A percentile compares a stretch with the other conserved stretches of the same genome.
Conservation (phyloP, 2,888 invertebrate genomes). For the Cryptocephalus primarius region DNA sequence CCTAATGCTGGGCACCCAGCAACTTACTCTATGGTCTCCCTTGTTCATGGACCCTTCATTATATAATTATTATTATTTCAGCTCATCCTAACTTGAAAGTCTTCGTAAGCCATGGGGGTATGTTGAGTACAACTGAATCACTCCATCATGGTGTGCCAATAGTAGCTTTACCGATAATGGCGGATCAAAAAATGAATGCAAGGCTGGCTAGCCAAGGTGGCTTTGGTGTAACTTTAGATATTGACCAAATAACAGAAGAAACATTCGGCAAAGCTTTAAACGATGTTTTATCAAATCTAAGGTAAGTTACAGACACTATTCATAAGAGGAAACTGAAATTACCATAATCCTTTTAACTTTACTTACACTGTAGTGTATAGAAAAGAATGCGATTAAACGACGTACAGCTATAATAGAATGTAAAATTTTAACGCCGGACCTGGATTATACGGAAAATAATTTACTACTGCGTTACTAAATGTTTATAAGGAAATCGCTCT, state of each 20-base stretch:
- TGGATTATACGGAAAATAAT: too few species aligned
- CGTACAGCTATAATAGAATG: too few species aligned
- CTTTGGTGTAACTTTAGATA: conserved; percentile 33
- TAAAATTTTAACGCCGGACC: too few species aligned
- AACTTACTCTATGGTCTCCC: too few species aligned
- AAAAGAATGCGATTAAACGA: too few species aligned
- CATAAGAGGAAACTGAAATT: too few species aligned
- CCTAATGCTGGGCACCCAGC: too few species aligned
- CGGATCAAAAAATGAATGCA: conserved; percentile 42
- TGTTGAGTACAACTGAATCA: conserved; percentile 40
- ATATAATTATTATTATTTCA: conserved; percentile 6
- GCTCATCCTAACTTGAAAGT: conserved; percentile 38
- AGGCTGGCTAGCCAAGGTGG: conserved; percentile 34
- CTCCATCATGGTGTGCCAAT: conserved; percentile 39
- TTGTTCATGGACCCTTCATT: too few species aligned
- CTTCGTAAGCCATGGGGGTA: conserved; percentile 41
- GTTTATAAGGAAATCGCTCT: too few species aligned
- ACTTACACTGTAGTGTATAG: too few species aligned
- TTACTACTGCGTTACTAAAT: too few species aligned
- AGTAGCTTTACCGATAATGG: conserved; percentile 42
- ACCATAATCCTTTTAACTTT: too few species aligned
- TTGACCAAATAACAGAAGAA: conserved; percentile 30
- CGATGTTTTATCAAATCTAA: conserved; percentile 23
- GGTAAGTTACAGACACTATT: conserved; percentile 22
- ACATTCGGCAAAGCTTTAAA: conserved; percentile 22